Evolutionary conservation across 2,113 vertebrate species (phyloP).

Genomic region (Phodopus roborovskii): DNA sequence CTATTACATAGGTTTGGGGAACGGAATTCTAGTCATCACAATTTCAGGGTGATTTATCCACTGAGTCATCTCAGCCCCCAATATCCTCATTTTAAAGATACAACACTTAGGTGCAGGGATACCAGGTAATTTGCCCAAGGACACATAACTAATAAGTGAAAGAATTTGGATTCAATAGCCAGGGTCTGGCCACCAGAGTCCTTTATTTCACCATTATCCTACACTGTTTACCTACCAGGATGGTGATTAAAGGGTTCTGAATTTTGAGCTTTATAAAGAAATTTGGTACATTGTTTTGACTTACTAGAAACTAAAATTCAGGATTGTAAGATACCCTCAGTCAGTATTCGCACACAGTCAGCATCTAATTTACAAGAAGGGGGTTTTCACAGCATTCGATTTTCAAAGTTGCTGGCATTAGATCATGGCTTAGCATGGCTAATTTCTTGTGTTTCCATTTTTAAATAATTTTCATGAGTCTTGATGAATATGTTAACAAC

Average conservation of each 20-base stretch:
- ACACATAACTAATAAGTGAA: neutral
- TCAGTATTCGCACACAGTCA: neutral
- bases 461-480: neutral
- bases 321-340: neutral
- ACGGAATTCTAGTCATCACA: neutral
- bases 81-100: neutral
- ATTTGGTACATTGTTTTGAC: neutral
- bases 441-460: conserved; percentile 41
- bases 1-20: neutral
- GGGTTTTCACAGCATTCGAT: neutral
- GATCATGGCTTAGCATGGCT: neutral
- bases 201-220: neutral
- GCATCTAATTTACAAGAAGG: neutral
- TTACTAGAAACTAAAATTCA: neutral
- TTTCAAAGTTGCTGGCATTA: neutral
- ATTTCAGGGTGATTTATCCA: neutral
- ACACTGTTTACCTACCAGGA: neutral
- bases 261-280: neutral
- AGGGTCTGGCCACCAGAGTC: neutral
- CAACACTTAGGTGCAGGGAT: neutral
- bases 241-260: neutral
- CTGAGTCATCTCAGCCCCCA: neutral
- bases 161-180: neutral
- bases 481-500: neutral
- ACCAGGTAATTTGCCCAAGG: neutral